phyloP scores from a whole-genome alignment of 2,113 vertebrate species.

The Phodopus roborovskii region DNA sequence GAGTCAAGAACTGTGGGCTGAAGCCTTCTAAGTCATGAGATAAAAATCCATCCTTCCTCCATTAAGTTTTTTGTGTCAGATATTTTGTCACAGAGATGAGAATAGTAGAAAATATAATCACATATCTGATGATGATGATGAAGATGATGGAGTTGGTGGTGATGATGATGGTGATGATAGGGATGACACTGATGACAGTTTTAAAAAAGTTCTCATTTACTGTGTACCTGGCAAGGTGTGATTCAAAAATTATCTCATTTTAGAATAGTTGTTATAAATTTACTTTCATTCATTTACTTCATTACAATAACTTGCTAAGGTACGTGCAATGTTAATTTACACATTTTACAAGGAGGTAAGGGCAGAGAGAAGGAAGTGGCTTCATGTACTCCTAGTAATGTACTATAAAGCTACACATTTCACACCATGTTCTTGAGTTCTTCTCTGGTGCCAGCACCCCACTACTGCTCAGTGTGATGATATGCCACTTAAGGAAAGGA shows the following conservation, averaged over 20 bases:
- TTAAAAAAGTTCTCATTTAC: neutral
- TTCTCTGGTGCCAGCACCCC: fast-evolving
- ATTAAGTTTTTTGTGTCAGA: neutral
- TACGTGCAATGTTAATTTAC: neutral
- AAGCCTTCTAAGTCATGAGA: neutral
- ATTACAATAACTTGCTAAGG: neutral
- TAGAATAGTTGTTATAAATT: neutral
- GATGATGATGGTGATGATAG: no score
- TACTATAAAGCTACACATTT: neutral
- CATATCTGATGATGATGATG: neutral
- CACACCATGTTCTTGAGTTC: neutral
- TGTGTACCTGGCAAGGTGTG: neutral
- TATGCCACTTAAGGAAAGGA: neutral
- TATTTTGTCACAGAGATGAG: neutral
- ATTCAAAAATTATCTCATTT: neutral
- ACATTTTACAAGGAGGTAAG: neutral
- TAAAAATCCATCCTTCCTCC: neutral
- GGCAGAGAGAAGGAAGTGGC: neutral
- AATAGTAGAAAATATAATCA: neutral
- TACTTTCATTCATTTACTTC: neutral
- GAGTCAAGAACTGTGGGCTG: neutral
- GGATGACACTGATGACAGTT: neutral
- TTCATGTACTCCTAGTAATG: neutral
- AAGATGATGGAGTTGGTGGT: fast-evolving
- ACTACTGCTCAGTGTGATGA: neutral